Base-by-base conservation (phyloP, 2,113 vertebrate genomes). In the Butorides virescens region DNA sequence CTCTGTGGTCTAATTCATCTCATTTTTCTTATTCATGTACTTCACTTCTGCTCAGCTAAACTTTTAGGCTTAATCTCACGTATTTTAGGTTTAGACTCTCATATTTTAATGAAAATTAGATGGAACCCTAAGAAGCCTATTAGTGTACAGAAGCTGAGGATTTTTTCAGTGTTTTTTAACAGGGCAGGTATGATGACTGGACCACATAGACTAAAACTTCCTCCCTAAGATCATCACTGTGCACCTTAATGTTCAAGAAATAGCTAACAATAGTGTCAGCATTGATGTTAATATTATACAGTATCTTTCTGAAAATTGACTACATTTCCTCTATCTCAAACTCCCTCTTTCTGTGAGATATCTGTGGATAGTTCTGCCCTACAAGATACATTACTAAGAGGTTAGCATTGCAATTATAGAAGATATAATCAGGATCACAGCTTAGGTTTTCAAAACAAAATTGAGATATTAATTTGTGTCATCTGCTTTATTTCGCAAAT, bases 401-500 rank as follows among this genome's bases (percentile, higher is more conserved):
- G 7, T 22, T 84, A 44, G 5, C 15, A 65, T 46, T 87, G 18
- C 27, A 77, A 20, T 53, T 88, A 15, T 8, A 44, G 50, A 76
- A 56, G 42, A 50, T 49, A 34, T 12, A 76, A 73, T 77, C 22
- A 49, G 37, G 49, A 88, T 83, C 18, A 20, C 12, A 58, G 26
- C 34, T 88, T 49, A 86, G 5, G 11, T 88, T 90, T 95, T 92
- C 39, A 59, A 76, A 95, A 73, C 50, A 73, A 76, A 86, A 32
- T 10, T 53, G 50, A 73, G 80, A 80, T 66, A 23, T 21, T 73
- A 2, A 8, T 66, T 53, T 74, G 4, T 91, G 13, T 78, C 11
- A 37, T 63, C 46, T 70, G 9, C 50, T 93, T 91, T 86, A 66
- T 86, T 95, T 95, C 93, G 20, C 67, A 91, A 91, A 84, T 86